Evolutionary conservation across 2,113 vertebrate genomes (phyloP), one percentile per base, ranked within the genome.

Genomic region (Himantopus leucocephalus): DNA sequence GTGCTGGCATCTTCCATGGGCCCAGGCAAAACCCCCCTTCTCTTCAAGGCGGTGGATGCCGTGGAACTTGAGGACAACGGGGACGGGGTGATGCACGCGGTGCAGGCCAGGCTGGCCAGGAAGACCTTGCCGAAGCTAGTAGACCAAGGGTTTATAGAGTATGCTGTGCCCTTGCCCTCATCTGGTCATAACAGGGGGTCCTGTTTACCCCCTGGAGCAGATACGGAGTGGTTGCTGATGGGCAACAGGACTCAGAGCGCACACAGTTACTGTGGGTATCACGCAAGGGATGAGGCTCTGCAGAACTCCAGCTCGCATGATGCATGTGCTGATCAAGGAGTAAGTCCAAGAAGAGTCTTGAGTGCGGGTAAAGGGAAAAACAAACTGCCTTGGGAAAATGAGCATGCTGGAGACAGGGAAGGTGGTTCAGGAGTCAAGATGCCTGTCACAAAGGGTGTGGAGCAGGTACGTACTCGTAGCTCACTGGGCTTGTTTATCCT

Each of bases 311-410:
- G 97, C 87, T 98, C 98, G 5, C 94, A 98, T 7, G 97, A 98
- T 4, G 98, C 95, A 1, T 95, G 86, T n/a, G 96, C 95, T 0
- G 97, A 95, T 6, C 97, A 94, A 4, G 95, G 96, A 22, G 8
- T 74, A 4, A 96, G 98, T 81, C 98, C 98, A 32, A 97, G 99
- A 41, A 98, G 99, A 78, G 98, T 99, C 18, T 95, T 99, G 85
- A 99, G 99, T 4, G 99, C 99, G 1, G 98, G 98, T 5, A 99
- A 99, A 95, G 99, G 99, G 12, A 99, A 98, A 90, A 99, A 97
- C 98, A 99, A 99, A 73, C 98, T 99, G 62, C 99, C 99, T 2
- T 99, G 99, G 99, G 99, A 99, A 94, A 98, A 93, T 18, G 97
- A 98, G 6, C 97, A 39, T 30, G 90, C 97, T 43, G 98, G 97